A percentile compares a stretch with the other conserved stretches of the same genome.
These are phyloP conservation scores for Gnatocerus cornutus DNA, from an alignment of 2,888 invertebrate species.

Conservation along the genomic window DNA sequence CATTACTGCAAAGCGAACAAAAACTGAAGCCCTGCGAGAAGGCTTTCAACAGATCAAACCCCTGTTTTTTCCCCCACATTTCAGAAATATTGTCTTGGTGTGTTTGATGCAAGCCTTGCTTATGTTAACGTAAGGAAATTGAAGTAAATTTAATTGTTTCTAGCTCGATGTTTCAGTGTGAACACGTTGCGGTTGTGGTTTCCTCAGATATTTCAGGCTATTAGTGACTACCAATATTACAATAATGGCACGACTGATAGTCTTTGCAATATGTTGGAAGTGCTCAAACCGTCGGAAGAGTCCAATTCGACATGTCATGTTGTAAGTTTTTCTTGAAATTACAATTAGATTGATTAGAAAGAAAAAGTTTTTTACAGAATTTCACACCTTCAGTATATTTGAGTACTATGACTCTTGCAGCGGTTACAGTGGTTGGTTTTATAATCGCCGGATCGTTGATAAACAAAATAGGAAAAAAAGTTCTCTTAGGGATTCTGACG, in stretches of 20 bases:
- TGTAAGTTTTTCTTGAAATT: conserved; percentile 11
- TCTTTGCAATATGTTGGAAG: conserved; percentile 73
- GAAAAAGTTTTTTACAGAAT: conserved; percentile 57
- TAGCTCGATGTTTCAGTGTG: conserved; percentile 64
- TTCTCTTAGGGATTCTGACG: conserved; percentile 71
- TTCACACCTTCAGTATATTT: conserved; percentile 73
- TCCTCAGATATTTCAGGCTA: conserved; percentile 86
- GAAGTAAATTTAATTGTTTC: not conserved
- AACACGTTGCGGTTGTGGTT: conserved; percentile 90
- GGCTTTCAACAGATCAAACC: conserved; percentile 78
- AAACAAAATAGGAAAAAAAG: conserved; percentile 73
- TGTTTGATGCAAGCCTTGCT: conserved; percentile 78
- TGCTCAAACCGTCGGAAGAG: conserved; percentile 55
- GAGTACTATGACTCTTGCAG: conserved; percentile 80
- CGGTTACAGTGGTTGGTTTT: conserved; percentile 77
- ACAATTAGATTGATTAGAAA: not conserved
- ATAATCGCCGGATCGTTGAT: conserved; percentile 75
- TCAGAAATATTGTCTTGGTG: conserved; percentile 75
- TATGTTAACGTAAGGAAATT: conserved; percentile 75
- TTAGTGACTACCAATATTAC: conserved; percentile 66
- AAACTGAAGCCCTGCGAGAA: conserved; percentile 72
- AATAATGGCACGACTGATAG: conserved; percentile 58
- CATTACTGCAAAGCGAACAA: conserved; percentile 58
- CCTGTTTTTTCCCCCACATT: conserved; percentile 77
- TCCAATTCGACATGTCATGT: conserved; percentile 1